A percentile compares a stretch with the other conserved stretches of the same genome.
phyloP scores from a whole-genome alignment of 2,888 invertebrate species.

The Ormia ochracea region DNA sequence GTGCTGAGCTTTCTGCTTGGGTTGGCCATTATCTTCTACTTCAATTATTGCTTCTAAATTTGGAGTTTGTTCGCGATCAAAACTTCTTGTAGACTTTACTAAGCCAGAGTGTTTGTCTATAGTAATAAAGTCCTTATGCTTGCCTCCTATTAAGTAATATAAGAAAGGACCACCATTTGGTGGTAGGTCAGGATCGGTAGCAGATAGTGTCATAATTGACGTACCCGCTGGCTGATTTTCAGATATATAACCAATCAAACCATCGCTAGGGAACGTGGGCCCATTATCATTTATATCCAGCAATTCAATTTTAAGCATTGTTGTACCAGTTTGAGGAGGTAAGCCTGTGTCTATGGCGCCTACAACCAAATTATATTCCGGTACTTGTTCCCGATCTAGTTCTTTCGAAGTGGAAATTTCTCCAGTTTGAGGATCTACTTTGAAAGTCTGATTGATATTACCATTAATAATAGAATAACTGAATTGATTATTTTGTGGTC shows the following conservation, averaged over 20 bases:
- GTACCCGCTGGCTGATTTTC: conserved; percentile 93
- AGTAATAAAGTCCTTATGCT: conserved; percentile 85
- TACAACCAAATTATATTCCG: conserved; percentile 85
- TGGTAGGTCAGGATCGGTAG: conserved; percentile 91
- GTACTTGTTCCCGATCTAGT: conserved; percentile 88
- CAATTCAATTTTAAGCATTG: conserved; percentile 87
- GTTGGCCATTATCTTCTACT: conserved; percentile 92
- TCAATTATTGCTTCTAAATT: conserved; percentile 86
- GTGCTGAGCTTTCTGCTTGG: conserved; percentile 89
- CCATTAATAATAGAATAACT: conserved; percentile 92
- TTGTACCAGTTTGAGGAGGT: conserved; percentile 94
- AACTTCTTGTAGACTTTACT: conserved; percentile 85
- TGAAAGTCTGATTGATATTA: conserved; percentile 89
- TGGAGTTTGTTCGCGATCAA: conserved; percentile 89
- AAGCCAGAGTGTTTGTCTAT: conserved; percentile 89
- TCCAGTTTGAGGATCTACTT: conserved; percentile 90
- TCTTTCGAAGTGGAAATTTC: conserved; percentile 86
- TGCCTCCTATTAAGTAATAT: conserved; percentile 87
- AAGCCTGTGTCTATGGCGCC: conserved; percentile 92
- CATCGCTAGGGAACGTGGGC: conserved; percentile 86
- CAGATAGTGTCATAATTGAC: conserved; percentile 88
- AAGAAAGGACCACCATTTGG: conserved; percentile 94
- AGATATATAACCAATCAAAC: conserved; percentile 85
- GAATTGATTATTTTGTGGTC: conserved; percentile 93
- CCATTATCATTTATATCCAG: conserved; percentile 96